Conservation (phyloP, 2,113 vertebrate species). For the Hemicordylus capensis region DNA sequence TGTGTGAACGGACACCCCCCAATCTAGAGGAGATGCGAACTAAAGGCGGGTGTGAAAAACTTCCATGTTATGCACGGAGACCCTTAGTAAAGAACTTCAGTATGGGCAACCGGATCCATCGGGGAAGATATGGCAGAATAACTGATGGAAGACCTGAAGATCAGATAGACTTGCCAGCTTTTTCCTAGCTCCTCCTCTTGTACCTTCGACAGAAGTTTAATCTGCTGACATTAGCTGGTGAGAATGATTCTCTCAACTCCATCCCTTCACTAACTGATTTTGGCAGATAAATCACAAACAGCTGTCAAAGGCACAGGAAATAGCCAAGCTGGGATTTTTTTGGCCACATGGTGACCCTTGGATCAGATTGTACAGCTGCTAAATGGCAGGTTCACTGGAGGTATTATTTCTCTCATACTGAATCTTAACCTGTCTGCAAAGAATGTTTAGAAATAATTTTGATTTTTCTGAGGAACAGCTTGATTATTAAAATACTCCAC, state of each 20-base stretch:
- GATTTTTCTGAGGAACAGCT: constrained; percentile 1
- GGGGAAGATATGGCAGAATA: neutral
- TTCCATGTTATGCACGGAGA: too few relatives aligned
- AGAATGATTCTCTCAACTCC: neutral
- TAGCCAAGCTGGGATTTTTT: neutral
- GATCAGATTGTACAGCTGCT: neutral
- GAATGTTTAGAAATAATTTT: neutral
- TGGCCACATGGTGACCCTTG: neutral
- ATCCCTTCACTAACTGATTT: neutral
- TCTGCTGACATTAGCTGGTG: neutral
- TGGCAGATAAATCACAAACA: neutral
- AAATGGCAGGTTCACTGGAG: neutral
- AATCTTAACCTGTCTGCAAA: neutral
- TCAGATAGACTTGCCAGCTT: neutral
- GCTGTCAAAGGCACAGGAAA: neutral
- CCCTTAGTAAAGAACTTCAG: neutral
- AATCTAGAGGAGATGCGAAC: neutral
- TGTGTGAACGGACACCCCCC: too few relatives aligned
- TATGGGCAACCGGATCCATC: neutral
- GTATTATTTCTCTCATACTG: neutral
- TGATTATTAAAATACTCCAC: neutral
- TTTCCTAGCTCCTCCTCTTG: neutral
- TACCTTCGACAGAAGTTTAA: neutral
- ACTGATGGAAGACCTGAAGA: neutral
- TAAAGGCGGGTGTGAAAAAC: too few relatives aligned